These are phyloP conservation scores for Fulica atra DNA, from an alignment of 2,113 vertebrate genomes.

Conservation along the genomic window DNA sequence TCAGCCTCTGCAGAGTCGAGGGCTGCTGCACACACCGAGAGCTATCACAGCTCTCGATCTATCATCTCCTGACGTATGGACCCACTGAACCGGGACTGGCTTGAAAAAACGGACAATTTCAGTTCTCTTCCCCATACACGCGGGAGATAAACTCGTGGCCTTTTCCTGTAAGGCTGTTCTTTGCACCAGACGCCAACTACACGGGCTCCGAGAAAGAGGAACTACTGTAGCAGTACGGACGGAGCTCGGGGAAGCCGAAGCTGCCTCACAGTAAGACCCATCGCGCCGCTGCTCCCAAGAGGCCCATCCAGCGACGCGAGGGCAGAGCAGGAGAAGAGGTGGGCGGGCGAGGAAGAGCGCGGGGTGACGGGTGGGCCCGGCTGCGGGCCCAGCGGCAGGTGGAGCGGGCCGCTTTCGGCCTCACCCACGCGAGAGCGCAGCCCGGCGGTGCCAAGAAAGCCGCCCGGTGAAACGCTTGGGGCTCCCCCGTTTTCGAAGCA, in stretches of 20 bases:
- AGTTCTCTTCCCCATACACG: fast-evolving
- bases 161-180: neutral
- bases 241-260: neutral
- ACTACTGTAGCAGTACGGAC: fast-evolving
- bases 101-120: fast-evolving
- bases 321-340: neutral
- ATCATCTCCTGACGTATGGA: fast-evolving
- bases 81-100: fast-evolving
- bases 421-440: neutral
- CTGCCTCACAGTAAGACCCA: neutral
- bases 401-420: neutral
- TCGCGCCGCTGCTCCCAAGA: neutral
- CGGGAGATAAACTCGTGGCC: neutral
- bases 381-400: neutral
- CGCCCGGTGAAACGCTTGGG: neutral
- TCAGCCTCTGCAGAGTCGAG: fast-evolving
- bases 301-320: neutral
- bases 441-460: neutral
- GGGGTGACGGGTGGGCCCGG: neutral
- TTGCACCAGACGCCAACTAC: fast-evolving
- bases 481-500: neutral
- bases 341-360: neutral
- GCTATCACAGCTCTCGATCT: fast-evolving
- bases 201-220: neutral
- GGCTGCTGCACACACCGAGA: neutral